Conservation (phyloP, 2,888 invertebrate genomes). For the Oligia fasciuncula region DNA sequence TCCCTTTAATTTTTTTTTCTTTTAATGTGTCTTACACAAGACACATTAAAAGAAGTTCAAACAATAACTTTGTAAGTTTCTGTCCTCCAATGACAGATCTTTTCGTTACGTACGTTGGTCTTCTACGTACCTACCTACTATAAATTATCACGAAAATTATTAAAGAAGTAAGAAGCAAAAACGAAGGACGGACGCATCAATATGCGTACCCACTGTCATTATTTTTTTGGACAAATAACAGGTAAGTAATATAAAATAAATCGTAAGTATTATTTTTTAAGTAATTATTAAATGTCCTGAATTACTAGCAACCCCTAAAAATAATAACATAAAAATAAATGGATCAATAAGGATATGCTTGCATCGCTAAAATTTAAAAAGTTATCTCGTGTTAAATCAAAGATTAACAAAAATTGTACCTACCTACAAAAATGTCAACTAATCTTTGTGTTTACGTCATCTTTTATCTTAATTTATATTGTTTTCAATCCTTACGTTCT, state of each 20-base stretch:
- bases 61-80: slow-evolving; percentile 5
- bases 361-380: slow-evolving; percentile 14
- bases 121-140: no score
- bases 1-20: background rate
- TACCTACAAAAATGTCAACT: slow-evolving; percentile 13
- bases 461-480: slow-evolving; percentile 29
- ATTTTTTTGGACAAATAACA: background rate
- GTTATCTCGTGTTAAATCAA: background rate
- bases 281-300: background rate
- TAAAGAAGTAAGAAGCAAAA: no score
- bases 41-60: slow-evolving; percentile 11
- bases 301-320: background rate
- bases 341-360: slow-evolving; percentile 17
- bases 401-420: background rate
- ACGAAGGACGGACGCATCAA: background rate
- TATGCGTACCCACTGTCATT: background rate
- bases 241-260: background rate
- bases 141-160: background rate
- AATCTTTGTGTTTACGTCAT: slow-evolving; percentile 13
- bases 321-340: background rate
- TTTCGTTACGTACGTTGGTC: background rate
- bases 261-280: background rate
- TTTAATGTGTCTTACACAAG: background rate
- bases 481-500: slow-evolving; percentile 34
- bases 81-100: background rate